Conservation (phyloP, 2,113 vertebrate species). For the Embiotoca jacksoni region DNA sequence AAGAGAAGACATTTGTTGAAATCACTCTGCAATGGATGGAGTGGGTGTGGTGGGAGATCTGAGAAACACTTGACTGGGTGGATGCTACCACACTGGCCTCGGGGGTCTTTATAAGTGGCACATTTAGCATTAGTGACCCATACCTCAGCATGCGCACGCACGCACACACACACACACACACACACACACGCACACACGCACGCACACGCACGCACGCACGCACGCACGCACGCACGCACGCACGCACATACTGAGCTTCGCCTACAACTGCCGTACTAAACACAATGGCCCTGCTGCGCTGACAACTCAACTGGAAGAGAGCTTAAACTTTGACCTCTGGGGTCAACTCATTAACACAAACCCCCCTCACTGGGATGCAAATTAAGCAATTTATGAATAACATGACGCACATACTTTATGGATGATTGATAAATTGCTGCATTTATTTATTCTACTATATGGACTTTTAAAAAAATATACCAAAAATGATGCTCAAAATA, state of each 20-base stretch:
- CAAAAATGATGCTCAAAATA: background rate
- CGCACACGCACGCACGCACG: slow-evolving; percentile 3
- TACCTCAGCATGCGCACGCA: slow-evolving; percentile 32
- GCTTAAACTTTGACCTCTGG: slow-evolving; percentile 81
- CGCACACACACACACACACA: slow-evolving; percentile 42
- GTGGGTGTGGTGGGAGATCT: slow-evolving; percentile 57
- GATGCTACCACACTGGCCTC: slow-evolving; percentile 45
- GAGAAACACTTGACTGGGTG: slow-evolving; percentile 75
- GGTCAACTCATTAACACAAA: slow-evolving; percentile 82
- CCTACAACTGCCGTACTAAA: slow-evolving; percentile 58
- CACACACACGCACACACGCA: slow-evolving; percentile 27
- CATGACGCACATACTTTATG: slow-evolving; percentile 49
- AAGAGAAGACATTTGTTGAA: background rate
- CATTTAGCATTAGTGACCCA: slow-evolving; percentile 64
- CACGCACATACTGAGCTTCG: slow-evolving; percentile 49
- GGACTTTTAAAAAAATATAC: background rate
- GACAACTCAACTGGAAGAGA: slow-evolving; percentile 87
- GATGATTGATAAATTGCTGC: slow-evolving; percentile 40
- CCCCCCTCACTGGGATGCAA: slow-evolving; percentile 71
- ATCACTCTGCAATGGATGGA: slow-evolving; percentile 24
- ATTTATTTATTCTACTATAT: background rate
- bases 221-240: slow-evolving; percentile 35
- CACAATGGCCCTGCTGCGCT: slow-evolving; percentile 84
- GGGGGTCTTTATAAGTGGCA: slow-evolving; percentile 72
- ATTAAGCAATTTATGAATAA: slow-evolving; percentile 72